Evolutionary conservation across 2,113 vertebrate genomes (phyloP).

Genomic region (Chionis minor): DNA sequence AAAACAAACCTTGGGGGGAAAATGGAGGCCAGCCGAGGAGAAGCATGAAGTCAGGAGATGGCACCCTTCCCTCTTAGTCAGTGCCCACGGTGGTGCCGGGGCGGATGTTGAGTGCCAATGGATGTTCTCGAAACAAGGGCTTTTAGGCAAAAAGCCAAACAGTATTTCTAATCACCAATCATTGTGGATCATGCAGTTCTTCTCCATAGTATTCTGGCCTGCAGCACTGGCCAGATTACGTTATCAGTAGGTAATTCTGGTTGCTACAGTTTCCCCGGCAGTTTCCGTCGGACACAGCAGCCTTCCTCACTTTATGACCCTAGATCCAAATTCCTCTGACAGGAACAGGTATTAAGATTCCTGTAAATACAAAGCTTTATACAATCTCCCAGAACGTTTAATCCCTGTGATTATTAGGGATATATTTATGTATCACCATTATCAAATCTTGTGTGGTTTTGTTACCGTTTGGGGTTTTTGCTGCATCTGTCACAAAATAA

Average conservation of each 20-base stretch:
- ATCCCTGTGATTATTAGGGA: neutral
- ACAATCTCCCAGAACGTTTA: neutral
- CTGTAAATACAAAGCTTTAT: slow-evolving; percentile 12
- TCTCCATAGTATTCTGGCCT: neutral
- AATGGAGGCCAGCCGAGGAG: neutral
- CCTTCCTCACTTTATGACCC: neutral
- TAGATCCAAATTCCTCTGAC: neutral
- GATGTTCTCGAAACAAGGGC: neutral
- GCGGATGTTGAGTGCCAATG: neutral
- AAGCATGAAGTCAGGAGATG: neutral
- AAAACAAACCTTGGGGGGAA: neutral
- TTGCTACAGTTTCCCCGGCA: neutral
- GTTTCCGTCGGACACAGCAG: neutral
- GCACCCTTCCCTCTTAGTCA: neutral
- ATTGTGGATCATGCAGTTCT: neutral
- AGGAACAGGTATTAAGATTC: neutral
- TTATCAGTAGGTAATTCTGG: neutral
- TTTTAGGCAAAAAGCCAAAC: neutral
- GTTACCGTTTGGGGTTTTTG: neutral
- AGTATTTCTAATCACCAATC: neutral
- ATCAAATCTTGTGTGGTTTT: neutral
- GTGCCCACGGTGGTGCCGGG: accelerated
- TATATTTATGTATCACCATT: neutral
- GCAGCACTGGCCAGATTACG: neutral
- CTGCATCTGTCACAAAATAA: neutral